These are phyloP conservation scores for Lytechinus pictus DNA, from an alignment of 35 echinoderm and acorn worm species.

Conservation along the genomic window DNA sequence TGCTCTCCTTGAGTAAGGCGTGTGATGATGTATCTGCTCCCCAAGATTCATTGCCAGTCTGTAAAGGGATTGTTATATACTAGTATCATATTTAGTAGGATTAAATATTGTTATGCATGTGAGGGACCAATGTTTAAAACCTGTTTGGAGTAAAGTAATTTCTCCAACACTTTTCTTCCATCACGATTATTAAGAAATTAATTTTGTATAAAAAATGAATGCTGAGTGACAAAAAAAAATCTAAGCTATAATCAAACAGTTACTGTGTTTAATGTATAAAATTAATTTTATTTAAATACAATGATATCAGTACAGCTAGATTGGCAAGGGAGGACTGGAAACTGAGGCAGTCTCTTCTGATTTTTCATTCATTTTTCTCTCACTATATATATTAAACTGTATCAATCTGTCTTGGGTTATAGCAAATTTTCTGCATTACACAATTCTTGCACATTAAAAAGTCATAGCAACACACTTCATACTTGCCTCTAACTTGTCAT, in stretches of 20 bases:
- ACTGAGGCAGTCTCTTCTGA: neutral
- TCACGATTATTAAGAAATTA: no score
- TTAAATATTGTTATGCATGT: no score
- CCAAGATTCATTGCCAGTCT: slow-evolving; percentile 95
- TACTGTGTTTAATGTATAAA: no score
- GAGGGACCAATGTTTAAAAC: no score
- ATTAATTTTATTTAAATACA: no score
- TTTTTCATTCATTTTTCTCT: neutral
- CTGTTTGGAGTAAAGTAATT: no score
- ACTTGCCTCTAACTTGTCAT: slow-evolving; percentile 97
- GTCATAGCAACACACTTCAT: neutral
- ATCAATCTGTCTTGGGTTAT: neutral
- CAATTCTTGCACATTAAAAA: neutral
- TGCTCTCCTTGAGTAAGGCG: slow-evolving; percentile 90
- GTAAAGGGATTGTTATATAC: neutral
- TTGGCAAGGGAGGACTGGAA: slow-evolving; percentile 34
- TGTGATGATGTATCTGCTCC: slow-evolving; percentile 88
- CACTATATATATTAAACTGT: neutral
- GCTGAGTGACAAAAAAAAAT: no score
- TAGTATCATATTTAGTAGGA: no score
- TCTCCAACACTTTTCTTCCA: no score
- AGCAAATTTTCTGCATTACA: neutral
- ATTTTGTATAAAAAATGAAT: no score
- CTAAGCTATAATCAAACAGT: no score
- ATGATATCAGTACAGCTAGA: slow-evolving; percentile 34